Conservation (phyloP, 30 jellyfish, hydroid and myxozoan species). For the Pelagia noctiluca region DNA sequence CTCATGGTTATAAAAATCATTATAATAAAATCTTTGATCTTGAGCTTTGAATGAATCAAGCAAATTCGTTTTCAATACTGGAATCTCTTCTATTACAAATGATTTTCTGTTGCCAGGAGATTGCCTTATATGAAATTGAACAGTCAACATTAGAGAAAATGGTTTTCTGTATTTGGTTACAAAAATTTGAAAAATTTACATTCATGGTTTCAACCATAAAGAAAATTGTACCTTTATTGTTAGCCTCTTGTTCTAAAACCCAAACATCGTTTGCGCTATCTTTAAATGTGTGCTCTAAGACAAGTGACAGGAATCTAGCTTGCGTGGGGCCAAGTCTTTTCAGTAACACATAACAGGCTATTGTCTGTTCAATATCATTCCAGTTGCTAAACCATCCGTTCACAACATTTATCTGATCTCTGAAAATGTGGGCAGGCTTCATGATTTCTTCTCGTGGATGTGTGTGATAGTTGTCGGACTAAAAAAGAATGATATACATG, state of each 20-base stretch:
- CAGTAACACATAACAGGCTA: constrained; percentile 94
- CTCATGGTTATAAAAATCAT: too few species aligned
- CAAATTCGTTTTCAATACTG: too few species aligned
- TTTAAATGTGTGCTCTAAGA: constrained; percentile 94
- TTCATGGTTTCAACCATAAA: too few species aligned
- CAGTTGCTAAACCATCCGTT: constrained; percentile 98
- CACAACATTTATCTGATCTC: constrained; percentile 96
- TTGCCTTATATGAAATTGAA: too few species aligned
- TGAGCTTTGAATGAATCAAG: too few species aligned
- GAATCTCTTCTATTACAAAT: too few species aligned
- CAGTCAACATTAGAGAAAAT: too few species aligned
- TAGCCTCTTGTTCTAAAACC: constrained; percentile 94
- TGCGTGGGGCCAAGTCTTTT: constrained; percentile 95
- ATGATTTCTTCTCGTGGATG: constrained; percentile 90
- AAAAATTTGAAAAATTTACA: too few species aligned
- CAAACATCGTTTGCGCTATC: constrained; percentile 92
- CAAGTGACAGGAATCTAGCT: constrained; percentile 96
- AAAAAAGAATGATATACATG: constrained; percentile 13
- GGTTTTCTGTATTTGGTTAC: too few species aligned
- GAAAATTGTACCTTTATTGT: constrained; percentile 79
- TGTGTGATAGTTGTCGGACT: constrained; percentile 86
- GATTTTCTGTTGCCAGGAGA: too few species aligned
- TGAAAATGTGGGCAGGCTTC: constrained; percentile 98
- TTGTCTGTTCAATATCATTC: constrained; percentile 98
- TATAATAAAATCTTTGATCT: too few species aligned